Percentiles rank a stretch among this genome's conserved stretches.
Evolutionary conservation across 2,888 invertebrate species (phyloP).

Genomic region (Harpalus rufipes): DNA sequence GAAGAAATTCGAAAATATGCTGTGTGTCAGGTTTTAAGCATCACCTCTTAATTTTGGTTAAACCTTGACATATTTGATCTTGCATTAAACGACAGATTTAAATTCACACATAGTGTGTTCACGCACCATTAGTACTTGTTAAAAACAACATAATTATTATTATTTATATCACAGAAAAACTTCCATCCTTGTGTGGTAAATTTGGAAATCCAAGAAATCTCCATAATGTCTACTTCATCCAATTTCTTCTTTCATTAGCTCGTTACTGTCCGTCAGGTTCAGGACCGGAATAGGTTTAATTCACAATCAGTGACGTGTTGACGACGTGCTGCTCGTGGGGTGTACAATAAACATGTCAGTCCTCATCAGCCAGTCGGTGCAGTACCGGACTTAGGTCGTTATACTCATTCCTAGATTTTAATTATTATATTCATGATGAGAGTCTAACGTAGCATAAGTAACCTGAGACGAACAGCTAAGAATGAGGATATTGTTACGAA

Average conservation of each 20-base stretch:
- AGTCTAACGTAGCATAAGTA: background rate
- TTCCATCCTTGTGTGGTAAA: background rate
- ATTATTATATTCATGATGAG: slow-evolving; percentile 40
- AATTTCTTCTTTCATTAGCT: background rate
- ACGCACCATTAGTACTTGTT: background rate
- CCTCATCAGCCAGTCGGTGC: slow-evolving; percentile 21
- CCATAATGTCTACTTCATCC: background rate
- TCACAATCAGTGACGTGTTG: slow-evolving; percentile 33
- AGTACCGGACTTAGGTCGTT: slow-evolving; percentile 39
- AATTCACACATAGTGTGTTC: no score
- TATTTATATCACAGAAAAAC: background rate
- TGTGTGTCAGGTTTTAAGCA: no score
- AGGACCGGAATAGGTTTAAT: slow-evolving; percentile 16
- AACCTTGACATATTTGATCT: no score
- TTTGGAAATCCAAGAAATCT: background rate
- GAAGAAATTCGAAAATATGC: no score
- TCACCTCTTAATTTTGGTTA: no score
- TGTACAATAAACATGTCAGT: slow-evolving; percentile 24
- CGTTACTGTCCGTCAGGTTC: slow-evolving; percentile 4
- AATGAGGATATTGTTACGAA: slow-evolving; percentile 7
- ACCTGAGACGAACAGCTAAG: background rate
- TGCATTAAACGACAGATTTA: no score
- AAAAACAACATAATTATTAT: background rate
- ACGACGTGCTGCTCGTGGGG: slow-evolving; percentile 31
- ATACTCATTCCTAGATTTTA: slow-evolving; percentile 17